Percentiles rank a stretch among this genome's conserved stretches.
phyloP scores from a whole-genome alignment of 2,888 invertebrate genomes.

The Cetonia aurata region DNA sequence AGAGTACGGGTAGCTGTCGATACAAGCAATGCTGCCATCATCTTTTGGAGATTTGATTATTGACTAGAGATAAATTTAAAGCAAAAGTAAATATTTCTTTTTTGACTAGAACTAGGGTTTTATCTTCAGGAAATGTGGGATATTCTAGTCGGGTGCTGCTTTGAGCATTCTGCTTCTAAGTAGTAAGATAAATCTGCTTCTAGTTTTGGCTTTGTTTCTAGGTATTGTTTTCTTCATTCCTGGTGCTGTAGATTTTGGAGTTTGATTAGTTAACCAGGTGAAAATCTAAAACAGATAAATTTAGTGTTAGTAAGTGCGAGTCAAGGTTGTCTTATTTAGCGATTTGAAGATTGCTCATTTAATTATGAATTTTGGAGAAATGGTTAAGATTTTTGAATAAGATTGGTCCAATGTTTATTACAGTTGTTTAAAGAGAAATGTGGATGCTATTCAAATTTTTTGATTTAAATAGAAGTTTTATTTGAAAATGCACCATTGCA shows the following conservation, averaged over 20 bases:
- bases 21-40: conserved; percentile 79
- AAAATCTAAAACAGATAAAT: conserved; percentile 1
- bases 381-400: too few relatives aligned
- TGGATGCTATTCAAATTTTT: too few relatives aligned
- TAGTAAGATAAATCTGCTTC: background rate
- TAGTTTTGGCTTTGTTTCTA: background rate
- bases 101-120: conserved; percentile 19
- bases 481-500: too few relatives aligned
- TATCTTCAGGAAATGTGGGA: background rate
- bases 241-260: background rate
- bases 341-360: too few relatives aligned
- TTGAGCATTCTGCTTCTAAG: conserved; percentile 25
- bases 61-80: background rate
- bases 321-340: too few relatives aligned
- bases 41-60: conserved; percentile 67
- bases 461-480: too few relatives aligned
- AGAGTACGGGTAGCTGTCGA: conserved; percentile 85
- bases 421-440: too few relatives aligned
- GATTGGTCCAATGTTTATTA: too few relatives aligned
- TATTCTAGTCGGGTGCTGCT: conserved; percentile 32
- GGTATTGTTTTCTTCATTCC: conserved; percentile 16
- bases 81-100: background rate
- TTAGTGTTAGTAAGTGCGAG: too few relatives aligned
- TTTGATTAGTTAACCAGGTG: conserved; percentile 20
- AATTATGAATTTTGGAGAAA: too few relatives aligned